phyloP scores from a whole-genome alignment of 1,140 invertebrate genomes.

The Drosophila tropicalis region DNA sequence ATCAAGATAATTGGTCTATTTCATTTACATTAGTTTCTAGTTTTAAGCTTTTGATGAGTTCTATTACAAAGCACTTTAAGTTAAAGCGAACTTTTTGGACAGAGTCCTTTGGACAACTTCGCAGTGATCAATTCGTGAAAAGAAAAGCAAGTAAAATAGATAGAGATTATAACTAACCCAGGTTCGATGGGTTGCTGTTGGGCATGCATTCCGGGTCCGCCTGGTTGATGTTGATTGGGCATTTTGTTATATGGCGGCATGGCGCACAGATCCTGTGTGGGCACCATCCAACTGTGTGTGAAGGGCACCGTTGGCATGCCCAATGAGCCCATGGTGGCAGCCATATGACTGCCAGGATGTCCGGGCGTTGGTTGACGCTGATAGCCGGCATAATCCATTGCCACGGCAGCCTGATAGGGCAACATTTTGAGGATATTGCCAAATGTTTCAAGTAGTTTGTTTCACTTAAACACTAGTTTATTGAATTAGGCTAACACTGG shows the following conservation, averaged over 20 bases:
- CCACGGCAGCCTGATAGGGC: conserved; percentile 92
- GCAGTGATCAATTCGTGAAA: too few relatives aligned
- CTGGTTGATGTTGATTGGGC: conserved; percentile 84
- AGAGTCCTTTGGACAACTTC: too few relatives aligned
- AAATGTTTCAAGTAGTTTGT: conserved; percentile 1
- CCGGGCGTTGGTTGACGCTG: conserved; percentile 89
- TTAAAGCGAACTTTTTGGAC: too few relatives aligned
- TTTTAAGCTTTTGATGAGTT: too few relatives aligned
- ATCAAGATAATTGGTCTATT: too few relatives aligned
- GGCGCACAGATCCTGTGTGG: conserved; percentile 93
- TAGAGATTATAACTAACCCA: conserved; percentile 89
- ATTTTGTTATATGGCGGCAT: conserved; percentile 89
- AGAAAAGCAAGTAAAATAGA: too few relatives aligned
- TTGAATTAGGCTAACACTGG: conserved; percentile 40
- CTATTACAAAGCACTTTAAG: too few relatives aligned
- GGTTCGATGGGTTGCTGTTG: conserved; percentile 92
- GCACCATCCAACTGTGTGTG: conserved; percentile 96
- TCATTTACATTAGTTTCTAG: too few relatives aligned
- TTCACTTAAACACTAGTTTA: conserved; percentile 1
- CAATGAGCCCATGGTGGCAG: conserved; percentile 84
- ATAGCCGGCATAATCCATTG: conserved; percentile 94
- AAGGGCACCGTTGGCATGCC: conserved; percentile 87
- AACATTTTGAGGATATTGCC: conserved; percentile 86
- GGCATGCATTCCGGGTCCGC: conserved; percentile 84
- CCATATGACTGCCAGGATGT: conserved; percentile 84